Evolutionary conservation across 2,113 vertebrate genomes (phyloP).

Genomic region (Balaeniceps rex): DNA sequence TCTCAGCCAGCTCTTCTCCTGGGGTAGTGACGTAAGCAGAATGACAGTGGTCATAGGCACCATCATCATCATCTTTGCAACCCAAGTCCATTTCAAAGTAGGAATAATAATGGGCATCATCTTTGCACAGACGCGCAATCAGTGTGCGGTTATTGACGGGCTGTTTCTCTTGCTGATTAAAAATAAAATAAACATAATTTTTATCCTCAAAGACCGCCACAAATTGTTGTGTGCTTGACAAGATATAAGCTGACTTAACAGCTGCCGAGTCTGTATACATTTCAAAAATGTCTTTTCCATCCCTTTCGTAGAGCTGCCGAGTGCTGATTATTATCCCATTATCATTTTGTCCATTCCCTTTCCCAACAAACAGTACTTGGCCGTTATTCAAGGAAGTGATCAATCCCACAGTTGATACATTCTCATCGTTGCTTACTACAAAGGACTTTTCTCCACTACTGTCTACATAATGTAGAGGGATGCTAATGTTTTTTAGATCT

Average conservation of each 20-base stretch:
- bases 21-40: conserved; percentile 77
- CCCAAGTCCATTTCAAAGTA: conserved; percentile 92
- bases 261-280: conserved; percentile 84
- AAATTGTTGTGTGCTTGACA: conserved; percentile 77
- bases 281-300: conserved; percentile 87
- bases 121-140: conserved; percentile 86
- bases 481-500: conserved; percentile 77
- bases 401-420: conserved; percentile 87
- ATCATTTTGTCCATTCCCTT: conserved; percentile 88
- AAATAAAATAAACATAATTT: conserved; percentile 88
- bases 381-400: conserved; percentile 73
- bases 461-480: conserved; percentile 90
- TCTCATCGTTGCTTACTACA: conserved; percentile 88
- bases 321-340: conserved; percentile 95
- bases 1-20: conserved; percentile 69
- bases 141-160: conserved; percentile 84
- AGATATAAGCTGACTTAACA: conserved; percentile 82
- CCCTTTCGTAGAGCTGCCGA: conserved; percentile 77
- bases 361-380: conserved; percentile 87
- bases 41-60: conserved; percentile 80
- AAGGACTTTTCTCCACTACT: conserved; percentile 92
- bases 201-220: conserved; percentile 83
- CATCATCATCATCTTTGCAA: conserved; percentile 69
- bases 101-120: conserved; percentile 87
- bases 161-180: conserved; percentile 83